Conservation (phyloP, 2,113 vertebrate genomes). For the Falcunculus frontatus region DNA sequence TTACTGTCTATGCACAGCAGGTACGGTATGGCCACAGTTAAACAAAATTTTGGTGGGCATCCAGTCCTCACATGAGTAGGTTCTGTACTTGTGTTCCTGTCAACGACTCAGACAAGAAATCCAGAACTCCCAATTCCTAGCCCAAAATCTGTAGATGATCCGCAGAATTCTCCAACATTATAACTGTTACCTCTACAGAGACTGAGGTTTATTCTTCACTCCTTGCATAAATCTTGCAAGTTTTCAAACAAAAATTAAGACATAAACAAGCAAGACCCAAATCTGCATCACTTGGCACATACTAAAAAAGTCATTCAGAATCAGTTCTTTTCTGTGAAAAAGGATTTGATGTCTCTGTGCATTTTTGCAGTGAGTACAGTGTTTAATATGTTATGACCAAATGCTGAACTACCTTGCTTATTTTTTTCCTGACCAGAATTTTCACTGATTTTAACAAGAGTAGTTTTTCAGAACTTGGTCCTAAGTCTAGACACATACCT, state of each 20-base stretch:
- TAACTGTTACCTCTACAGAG: background rate
- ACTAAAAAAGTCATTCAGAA: background rate
- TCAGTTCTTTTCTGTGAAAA: background rate
- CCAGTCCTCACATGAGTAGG: rapidly evolving
- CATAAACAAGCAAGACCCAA: background rate
- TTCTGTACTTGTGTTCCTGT: background rate
- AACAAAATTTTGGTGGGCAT: background rate
- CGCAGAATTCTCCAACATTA: background rate
- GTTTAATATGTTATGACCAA: background rate
- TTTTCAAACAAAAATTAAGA: background rate
- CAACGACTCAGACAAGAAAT: background rate
- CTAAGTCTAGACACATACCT: background rate
- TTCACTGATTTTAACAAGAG: background rate
- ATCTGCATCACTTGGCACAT: background rate
- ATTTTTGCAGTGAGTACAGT: background rate
- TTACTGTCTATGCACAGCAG: background rate
- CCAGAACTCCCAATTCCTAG: background rate
- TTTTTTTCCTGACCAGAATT: background rate
- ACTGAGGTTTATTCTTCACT: background rate
- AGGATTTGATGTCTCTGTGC: background rate
- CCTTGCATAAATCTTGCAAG: background rate
- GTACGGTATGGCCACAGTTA: background rate
- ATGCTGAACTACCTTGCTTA: background rate
- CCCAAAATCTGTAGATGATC: background rate
- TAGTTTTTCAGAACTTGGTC: background rate